phyloP scores from a whole-genome alignment of 1,140 invertebrate species.

The Ips typographus region DNA sequence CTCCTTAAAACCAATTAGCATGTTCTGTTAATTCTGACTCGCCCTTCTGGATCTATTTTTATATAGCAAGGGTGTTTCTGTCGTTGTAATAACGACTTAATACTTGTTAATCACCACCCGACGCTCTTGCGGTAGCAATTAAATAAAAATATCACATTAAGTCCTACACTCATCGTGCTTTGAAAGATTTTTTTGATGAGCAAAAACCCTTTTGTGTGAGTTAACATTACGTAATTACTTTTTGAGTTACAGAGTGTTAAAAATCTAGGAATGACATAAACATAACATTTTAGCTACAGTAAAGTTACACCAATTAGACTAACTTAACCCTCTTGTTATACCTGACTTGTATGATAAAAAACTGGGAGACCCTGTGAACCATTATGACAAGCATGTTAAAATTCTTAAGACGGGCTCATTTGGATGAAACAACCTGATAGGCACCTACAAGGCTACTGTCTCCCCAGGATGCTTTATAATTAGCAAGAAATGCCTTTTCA shows the following conservation, averaged over 20 bases:
- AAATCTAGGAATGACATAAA: too few species aligned
- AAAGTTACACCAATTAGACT: too few species aligned
- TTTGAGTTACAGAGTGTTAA: too few species aligned
- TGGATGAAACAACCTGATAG: constrained; percentile 26
- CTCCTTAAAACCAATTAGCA: constrained; percentile 35
- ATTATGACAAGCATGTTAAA: background rate
- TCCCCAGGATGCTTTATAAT: constrained; percentile 29
- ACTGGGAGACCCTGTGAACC: background rate
- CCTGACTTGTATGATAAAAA: too few species aligned
- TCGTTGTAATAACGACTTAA: constrained; percentile 30
- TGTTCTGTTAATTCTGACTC: constrained; percentile 27
- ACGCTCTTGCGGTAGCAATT: constrained; percentile 17
- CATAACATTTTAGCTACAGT: too few species aligned
- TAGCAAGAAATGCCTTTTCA: constrained; percentile 17
- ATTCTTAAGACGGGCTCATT: constrained; percentile 22
- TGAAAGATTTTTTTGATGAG: too few species aligned
- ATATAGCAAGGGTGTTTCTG: constrained; percentile 23
- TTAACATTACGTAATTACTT: too few species aligned
- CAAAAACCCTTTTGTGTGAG: too few species aligned
- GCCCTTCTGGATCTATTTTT: constrained; percentile 21
- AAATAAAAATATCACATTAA: constrained; percentile 24
- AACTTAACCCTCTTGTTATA: too few species aligned
- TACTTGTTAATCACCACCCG: constrained; percentile 30
- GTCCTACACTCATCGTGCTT: background rate
- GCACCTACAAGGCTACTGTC: constrained; percentile 32